Evolutionary conservation across 2,888 invertebrate genomes (phyloP), one percentile per base, ranked within the genome.

Genomic region (Falcaria lacertinaria): DNA sequence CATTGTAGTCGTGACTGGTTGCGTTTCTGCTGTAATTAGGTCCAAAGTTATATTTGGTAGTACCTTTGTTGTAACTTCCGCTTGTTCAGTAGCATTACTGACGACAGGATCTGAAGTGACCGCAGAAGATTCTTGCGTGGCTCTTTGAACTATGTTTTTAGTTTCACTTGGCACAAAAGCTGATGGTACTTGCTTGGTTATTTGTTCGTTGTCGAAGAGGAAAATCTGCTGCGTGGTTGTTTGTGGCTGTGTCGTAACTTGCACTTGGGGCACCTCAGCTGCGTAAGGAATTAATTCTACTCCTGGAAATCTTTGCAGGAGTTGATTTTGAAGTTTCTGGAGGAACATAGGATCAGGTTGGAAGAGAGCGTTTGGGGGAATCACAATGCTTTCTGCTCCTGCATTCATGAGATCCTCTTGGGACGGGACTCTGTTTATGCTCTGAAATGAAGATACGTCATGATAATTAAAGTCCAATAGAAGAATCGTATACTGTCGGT

Each of bases 311-410:
- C 86, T 70, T 48, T 88, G 81, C 33, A 82, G 53, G 15, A 86
- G 62, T 48, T 86, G 86, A 28, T 64, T 74, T 59, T 87, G 88
- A 17, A 88, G 63, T 54, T 87, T 88, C 52, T 88, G 88, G 41
- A 91, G 64, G 50, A 80, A 90, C 49, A 73, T 64, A n/a, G 83
- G 83, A 54, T 90, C 90, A 7, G 91, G 85, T 63, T 91, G 90
- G 52, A 91, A 91, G 5, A 91, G 69, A 8, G 80, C 72, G 47
- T 77, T 79, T 2, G 83, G 83, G 44, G 83, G 73, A 49, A 87
- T 80, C 15, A 85, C 70, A 37, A 83, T 70, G 7, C 80, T 77
- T 47, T 84, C 83, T 1, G 80, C 71, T 35, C 79, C 82, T 13
- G 79, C 65, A 39, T 76, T 77, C 33, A 79, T 48, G 6, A 81